Base-by-base conservation (phyloP, 1,140 invertebrate species). In the Mizuhopecten yessoensis region DNA sequence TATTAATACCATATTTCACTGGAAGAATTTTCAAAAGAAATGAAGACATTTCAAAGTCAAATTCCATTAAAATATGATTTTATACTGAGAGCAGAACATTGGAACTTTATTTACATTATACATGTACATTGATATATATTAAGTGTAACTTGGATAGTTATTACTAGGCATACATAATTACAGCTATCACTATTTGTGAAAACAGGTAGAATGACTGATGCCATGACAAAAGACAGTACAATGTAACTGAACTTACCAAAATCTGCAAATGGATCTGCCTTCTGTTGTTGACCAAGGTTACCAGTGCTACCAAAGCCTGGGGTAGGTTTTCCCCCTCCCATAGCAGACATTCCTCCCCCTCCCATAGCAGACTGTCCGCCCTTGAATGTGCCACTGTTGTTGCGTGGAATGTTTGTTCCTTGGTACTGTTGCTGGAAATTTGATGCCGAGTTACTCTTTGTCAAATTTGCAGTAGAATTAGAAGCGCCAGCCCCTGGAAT, bases 231-330 rank as follows among this genome's bases (percentile, higher is more conserved):
- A 13, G 10, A 45, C 10, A 45, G 9, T 17, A 45, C 42, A 15
- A 45, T 17, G 1, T 45, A 45, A 39, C 42, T 20, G n/a, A 5
- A 75, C 93, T 93, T 92, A 96, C 96, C 95, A 86, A 96, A 92
- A 34, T 95, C 95, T 49, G 95, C 96, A 95, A 96, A 96, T 39
- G 95, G 95, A 93, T 96, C 96, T 75, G 91, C 87, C 57, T 94
- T 94, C 87, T 90, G 90, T 34, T 86, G 93, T 91, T 33, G 92
- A 92, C 49, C 89, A 86, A 87, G 90, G 34, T 92, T 91, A 42
- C 87, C 87, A 1, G 88, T 89, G 33, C 91, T 96, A 90, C 98
- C 97, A 34, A 97, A 97, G 45, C 45, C 75, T 33, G 45, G 91
- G 42, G 45, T 49, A 23, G 45, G 91, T 34, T 88, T 92, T 75